phyloP scores from a whole-genome alignment of 2,113 vertebrate species.

The Artemisiospiza belli region DNA sequence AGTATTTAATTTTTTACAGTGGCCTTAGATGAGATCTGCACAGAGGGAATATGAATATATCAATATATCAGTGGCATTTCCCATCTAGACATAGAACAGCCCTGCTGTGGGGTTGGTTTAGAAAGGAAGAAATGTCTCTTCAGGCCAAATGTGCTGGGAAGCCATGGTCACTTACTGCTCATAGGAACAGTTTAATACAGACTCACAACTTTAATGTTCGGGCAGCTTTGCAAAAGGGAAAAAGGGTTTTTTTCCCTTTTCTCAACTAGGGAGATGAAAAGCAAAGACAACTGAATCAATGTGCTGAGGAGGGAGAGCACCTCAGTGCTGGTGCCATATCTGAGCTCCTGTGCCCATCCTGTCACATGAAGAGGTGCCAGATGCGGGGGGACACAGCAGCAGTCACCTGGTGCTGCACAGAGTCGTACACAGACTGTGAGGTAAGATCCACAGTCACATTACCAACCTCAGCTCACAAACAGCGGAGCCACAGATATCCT shows the following conservation, averaged over 20 bases:
- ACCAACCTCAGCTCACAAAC: neutral
- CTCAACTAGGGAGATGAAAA: neutral
- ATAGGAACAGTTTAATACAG: neutral
- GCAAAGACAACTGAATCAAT: neutral
- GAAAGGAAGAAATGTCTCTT: neutral
- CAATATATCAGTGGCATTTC: neutral
- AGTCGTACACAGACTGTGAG: neutral
- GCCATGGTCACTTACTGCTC: neutral
- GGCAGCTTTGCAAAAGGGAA: neutral
- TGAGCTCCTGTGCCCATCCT: neutral
- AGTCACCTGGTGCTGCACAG: neutral
- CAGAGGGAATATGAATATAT: neutral
- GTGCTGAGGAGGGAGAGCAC: neutral
- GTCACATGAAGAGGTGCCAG: neutral
- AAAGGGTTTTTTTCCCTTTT: neutral
- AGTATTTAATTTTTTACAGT: neutral
- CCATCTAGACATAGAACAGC: neutral
- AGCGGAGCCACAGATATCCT: constrained; percentile 51
- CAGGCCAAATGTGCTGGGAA: neutral
- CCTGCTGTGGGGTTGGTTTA: neutral
- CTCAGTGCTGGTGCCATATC: neutral
- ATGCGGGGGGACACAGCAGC: neutral
- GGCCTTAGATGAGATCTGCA: neutral
- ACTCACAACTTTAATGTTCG: neutral
- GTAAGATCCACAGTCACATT: neutral